A percentile compares a stretch with the other conserved stretches of the same genome.
Evolutionary conservation across 1,140 invertebrate species (phyloP).

Genomic region (Centruroides vittatus): DNA sequence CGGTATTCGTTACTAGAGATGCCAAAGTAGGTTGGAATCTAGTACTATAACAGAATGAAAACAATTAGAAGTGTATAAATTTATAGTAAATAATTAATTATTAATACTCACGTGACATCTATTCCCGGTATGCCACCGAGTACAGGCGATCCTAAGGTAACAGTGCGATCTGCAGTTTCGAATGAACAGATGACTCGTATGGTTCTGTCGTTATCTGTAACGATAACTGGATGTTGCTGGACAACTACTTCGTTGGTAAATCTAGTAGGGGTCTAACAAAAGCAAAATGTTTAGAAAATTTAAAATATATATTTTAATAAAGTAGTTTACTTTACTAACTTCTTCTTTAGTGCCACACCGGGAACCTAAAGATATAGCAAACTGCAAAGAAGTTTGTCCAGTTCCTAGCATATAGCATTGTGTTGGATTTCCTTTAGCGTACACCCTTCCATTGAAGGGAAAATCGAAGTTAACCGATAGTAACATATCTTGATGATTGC

Average conservation of each 20-base stretch:
- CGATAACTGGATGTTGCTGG: slow-evolving; percentile 38
- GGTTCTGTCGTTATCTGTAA: slow-evolving; percentile 37
- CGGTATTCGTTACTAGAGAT: slow-evolving; percentile 35
- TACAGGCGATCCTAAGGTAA: slow-evolving; percentile 29
- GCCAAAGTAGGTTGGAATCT: slow-evolving; percentile 13
- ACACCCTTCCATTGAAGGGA: slow-evolving; percentile 36
- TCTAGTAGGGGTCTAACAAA: slow-evolving; percentile 27
- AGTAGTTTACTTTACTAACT: slow-evolving; percentile 17
- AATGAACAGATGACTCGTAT: slow-evolving; percentile 38
- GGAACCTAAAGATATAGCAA: slow-evolving; percentile 34
- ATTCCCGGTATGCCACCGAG: slow-evolving; percentile 26
- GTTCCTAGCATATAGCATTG: slow-evolving; percentile 38
- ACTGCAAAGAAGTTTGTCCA: slow-evolving; percentile 30
- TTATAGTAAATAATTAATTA: neutral
- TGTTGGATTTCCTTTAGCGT: slow-evolving; percentile 36
- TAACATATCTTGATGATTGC: slow-evolving; percentile 37
- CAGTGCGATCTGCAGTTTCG: slow-evolving; percentile 34
- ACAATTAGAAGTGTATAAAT: too few relatives aligned
- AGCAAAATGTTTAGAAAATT: neutral
- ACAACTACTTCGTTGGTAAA: slow-evolving; percentile 38
- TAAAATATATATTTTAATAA: neutral
- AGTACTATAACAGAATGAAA: slow-evolving; percentile 14
- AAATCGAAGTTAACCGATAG: slow-evolving; percentile 35
- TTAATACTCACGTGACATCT: slow-evolving; percentile 30
- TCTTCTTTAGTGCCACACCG: slow-evolving; percentile 36